These are phyloP conservation scores for Zhuqinia jingwanae DNA, from an alignment of 2,888 invertebrate species.

Conservation along the genomic window DNA sequence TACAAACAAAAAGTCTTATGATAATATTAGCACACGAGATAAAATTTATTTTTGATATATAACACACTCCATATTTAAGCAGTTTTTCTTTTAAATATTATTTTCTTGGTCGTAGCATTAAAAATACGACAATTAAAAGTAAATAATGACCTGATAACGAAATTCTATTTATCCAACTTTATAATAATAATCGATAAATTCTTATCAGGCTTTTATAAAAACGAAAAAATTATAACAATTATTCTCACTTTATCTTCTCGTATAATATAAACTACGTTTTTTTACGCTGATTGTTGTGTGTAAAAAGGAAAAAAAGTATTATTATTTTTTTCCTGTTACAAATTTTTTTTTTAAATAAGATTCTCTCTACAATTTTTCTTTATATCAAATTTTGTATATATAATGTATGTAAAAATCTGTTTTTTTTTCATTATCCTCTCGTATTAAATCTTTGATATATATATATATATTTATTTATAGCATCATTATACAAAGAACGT, in stretches of 20 bases:
- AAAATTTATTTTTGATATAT: neutral
- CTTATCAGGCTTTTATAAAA: too few relatives aligned
- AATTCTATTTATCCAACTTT: neutral
- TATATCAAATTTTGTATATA: neutral
- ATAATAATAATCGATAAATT: too few relatives aligned
- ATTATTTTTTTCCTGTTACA: neutral
- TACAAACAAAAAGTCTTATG: neutral
- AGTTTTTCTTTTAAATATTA: neutral
- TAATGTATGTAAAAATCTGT: neutral
- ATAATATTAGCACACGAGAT: conserved; percentile 31
- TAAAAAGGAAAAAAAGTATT: neutral
- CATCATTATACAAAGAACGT: too few relatives aligned
- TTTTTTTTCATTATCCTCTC: too few relatives aligned
- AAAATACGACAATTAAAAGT: neutral
- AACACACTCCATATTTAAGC: neutral
- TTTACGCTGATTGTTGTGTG: too few relatives aligned
- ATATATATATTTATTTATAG: too few relatives aligned
- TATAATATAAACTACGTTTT: too few relatives aligned
- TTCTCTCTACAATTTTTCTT: neutral
- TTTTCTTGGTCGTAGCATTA: conserved; percentile 4
- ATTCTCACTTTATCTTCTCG: too few relatives aligned
- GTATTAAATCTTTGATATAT: too few relatives aligned
- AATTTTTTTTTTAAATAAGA: neutral
- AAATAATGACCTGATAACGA: too few relatives aligned
- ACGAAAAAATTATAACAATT: too few relatives aligned